phyloP scores from a whole-genome alignment of 1,140 invertebrate species.

The Zaprionus inermis region DNA sequence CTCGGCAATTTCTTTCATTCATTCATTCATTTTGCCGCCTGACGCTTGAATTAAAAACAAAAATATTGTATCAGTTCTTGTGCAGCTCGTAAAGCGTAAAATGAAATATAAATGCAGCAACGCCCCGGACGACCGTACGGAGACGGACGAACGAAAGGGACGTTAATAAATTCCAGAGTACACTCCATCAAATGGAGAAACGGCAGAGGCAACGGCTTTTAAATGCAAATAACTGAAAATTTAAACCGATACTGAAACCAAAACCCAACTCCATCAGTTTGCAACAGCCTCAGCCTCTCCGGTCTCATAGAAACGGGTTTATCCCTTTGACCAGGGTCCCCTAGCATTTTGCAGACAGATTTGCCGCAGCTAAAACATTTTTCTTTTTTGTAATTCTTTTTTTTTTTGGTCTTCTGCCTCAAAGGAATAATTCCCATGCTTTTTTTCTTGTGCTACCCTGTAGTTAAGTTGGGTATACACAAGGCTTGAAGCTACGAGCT shows the following conservation, averaged over 20 bases:
- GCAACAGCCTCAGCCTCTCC: constrained; percentile 23
- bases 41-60: constrained; percentile 67
- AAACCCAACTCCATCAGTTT: constrained; percentile 41
- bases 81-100: constrained; percentile 69
- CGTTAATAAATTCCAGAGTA: constrained; percentile 76
- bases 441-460: constrained; percentile 29
- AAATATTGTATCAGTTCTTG: constrained; percentile 81
- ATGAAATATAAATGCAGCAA: constrained; percentile 73
- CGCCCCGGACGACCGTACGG: constrained; percentile 12
- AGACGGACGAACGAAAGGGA: constrained; percentile 16
- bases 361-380: constrained; percentile 71
- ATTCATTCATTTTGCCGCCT: constrained; percentile 59
- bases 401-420: constrained; percentile 49
- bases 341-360: constrained; percentile 60
- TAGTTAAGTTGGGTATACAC: neutral
- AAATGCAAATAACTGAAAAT: constrained; percentile 82
- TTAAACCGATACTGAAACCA: constrained; percentile 52
- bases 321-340: constrained; percentile 44
- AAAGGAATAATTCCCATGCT: constrained; percentile 73
- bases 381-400: constrained; percentile 43
- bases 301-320: constrained; percentile 59
- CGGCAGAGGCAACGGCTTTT: constrained; percentile 59
- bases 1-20: constrained; percentile 42
- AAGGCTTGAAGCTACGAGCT: neutral
- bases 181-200: constrained; percentile 61